phyloP scores from a whole-genome alignment of 2,113 vertebrate species.

The Ceyx margarethae region DNA sequence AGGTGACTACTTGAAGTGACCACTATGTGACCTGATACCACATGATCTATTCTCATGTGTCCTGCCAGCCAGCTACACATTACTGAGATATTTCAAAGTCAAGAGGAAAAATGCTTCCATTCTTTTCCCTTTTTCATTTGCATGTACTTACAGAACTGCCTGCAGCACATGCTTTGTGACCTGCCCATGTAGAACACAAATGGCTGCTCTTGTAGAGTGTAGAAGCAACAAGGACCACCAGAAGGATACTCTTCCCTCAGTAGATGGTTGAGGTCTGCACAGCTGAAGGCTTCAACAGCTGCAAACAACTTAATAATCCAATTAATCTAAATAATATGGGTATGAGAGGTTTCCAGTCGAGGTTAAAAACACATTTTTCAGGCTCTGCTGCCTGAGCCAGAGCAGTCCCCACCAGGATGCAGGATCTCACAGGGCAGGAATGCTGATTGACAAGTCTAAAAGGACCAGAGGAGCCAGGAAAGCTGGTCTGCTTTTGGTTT shows the following conservation, averaged over 20 bases:
- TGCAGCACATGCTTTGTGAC: neutral
- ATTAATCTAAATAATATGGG: neutral
- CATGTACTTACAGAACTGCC: neutral
- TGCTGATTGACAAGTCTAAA: constrained; percentile 19
- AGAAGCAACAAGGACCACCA: neutral
- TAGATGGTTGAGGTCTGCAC: neutral
- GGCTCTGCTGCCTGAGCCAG: neutral
- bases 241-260: neutral
- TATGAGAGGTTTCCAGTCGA: neutral
- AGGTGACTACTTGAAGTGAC: constrained; percentile 3
- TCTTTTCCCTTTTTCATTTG: neutral
- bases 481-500: neutral
- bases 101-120: neutral
- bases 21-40: neutral
- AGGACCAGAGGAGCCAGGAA: constrained; percentile 22
- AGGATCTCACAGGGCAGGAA: constrained; percentile 11
- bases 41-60: neutral
- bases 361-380: neutral
- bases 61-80: neutral
- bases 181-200: fast-evolving
- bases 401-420: neutral
- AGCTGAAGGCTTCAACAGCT: neutral
- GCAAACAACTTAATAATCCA: neutral
- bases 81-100: neutral
- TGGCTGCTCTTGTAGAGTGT: fast-evolving